Evolutionary conservation across 2,113 vertebrate genomes (phyloP), one percentile per base, ranked within the genome.

Genomic region (Oryzias melastigma): DNA sequence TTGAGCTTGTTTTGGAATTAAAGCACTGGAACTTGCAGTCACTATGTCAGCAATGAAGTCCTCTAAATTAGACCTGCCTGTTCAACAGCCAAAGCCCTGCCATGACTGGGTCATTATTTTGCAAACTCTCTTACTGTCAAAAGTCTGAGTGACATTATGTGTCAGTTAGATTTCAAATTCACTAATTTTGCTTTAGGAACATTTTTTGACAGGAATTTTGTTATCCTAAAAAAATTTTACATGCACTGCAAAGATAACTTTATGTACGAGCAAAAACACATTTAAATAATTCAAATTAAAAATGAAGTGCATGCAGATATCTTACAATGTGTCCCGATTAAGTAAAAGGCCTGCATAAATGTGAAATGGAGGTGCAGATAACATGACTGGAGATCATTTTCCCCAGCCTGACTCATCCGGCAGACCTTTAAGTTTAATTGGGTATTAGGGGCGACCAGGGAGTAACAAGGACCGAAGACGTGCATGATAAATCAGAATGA

Each of bases 341-440:
- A 35, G 10, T 35, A 35, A 46, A 46, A 16, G 14, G 3, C 44
- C 44, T 46, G n/a, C 4, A 18, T n/a, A 16, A 53, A 29, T 40
- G 29, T 18, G 52, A 54, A 13, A 40, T 14, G 18, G 25, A 47
- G 24, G 27, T 16, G 14, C 20, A 40, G 14, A 61, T 24, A 53
- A 13, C 17, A 18, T 79, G 58, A 85, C 72, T 81, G 78, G 58
- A 78, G 62, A 66, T 86, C 52, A 84, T 81, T 73, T 45, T 63
- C 51, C 29, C 72, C 65, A 22, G 58, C 82, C 66, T 75, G 64
- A 74, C 79, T 79, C 68, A 65, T 83, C 47, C 35, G 45, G 65
- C 64, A 84, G 83, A 87, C 75, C 81, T 90, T 88, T 87, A 78
- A 55, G 59, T 87, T 83, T 88, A 89, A 90, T 87, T 87, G 83